A percentile compares a stretch with the other conserved stretches of the same genome.
phyloP scores from a whole-genome alignment of 2,113 vertebrate species.

The Eretmochelys imbricata region DNA sequence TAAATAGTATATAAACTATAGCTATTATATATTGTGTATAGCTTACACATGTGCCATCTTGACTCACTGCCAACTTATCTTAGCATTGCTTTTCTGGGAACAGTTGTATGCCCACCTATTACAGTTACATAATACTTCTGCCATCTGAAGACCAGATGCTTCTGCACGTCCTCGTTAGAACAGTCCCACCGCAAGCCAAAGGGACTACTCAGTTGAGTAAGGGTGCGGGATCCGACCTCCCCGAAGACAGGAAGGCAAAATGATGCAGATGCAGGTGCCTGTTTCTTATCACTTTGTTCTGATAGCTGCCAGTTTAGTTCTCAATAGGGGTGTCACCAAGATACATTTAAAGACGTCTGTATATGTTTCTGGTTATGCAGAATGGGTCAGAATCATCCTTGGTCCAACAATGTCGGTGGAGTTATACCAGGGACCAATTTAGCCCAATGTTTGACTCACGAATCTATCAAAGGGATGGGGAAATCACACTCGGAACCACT shows the following conservation, averaged over 20 bases:
- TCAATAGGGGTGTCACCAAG: neutral
- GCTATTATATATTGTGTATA: neutral
- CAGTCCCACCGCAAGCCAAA: rapidly evolving
- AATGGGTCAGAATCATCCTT: neutral
- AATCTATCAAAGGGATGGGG: neutral
- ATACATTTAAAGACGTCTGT: neutral
- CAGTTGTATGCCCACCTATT: rapidly evolving
- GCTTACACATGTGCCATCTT: neutral
- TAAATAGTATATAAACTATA: neutral
- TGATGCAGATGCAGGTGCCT: constrained; percentile 18
- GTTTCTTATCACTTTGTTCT: neutral
- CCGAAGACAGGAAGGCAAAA: neutral
- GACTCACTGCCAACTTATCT: neutral
- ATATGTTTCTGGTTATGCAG: neutral
- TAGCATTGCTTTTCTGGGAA: neutral
- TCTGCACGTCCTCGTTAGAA: rapidly evolving
- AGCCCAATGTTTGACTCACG: neutral
- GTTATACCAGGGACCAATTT: neutral
- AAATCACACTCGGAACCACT: neutral
- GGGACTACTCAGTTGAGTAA: neutral
- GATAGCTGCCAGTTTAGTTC: neutral
- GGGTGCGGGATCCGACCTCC: neutral
- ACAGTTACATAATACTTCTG: rapidly evolving
- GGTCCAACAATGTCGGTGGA: neutral
- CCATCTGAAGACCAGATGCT: rapidly evolving